Conservation (phyloP, 1,140 invertebrate genomes). For the Caenorhabditis brenneri region DNA sequence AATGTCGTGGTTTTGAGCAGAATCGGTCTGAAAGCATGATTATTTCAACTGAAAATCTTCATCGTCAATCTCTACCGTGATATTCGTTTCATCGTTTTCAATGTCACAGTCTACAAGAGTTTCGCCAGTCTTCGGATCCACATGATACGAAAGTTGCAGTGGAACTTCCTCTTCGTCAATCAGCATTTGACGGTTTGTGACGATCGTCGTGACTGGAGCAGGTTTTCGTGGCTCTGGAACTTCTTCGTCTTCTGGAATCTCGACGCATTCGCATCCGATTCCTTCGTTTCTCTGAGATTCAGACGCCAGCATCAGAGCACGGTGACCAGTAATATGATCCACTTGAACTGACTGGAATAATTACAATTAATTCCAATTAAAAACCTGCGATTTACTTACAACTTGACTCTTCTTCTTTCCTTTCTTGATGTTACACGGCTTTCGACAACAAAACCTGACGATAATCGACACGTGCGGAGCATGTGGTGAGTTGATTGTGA, state of each 20-base stretch:
- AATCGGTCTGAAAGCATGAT: background rate
- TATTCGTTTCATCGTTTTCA: background rate
- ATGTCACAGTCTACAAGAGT: background rate
- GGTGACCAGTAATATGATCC: conserved; percentile 1
- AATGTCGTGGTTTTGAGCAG: background rate
- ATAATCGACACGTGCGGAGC: background rate
- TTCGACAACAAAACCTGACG: background rate
- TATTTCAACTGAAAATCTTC: background rate
- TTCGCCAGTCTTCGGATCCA: background rate
- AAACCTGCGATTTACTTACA: background rate
- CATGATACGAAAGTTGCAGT: background rate
- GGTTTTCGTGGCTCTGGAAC: background rate
- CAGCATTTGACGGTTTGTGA: background rate
- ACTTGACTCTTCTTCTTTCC: background rate
- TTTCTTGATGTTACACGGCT: background rate
- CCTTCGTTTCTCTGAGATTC: background rate
- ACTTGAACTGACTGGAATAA: background rate
- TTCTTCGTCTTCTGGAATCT: background rate
- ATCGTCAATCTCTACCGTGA: background rate
- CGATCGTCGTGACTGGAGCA: background rate
- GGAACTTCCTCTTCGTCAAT: conserved; percentile 7
- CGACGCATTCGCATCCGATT: background rate
- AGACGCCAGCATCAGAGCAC: background rate
- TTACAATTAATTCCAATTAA: background rate
- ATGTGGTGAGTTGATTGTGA: conserved; percentile 18